Evolutionary conservation across 2,888 invertebrate genomes (phyloP).

Genomic region (Xanthia icteritia): DNA sequence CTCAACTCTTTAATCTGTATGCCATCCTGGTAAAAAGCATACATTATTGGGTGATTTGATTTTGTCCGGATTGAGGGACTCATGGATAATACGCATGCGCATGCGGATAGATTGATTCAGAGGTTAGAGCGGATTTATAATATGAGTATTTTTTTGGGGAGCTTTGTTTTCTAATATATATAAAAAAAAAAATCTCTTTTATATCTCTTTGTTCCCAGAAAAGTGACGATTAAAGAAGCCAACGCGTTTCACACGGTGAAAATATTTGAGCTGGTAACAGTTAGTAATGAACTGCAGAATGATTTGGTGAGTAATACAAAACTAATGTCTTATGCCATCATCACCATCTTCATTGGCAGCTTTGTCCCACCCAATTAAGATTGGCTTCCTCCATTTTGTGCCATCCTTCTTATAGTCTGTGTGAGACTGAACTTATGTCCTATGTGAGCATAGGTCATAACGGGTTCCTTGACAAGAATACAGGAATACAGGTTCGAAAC

Average conservation of each 20-base stretch:
- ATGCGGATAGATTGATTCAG: neutral
- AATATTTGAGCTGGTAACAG: slow-evolving; percentile 72
- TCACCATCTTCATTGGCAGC: neutral
- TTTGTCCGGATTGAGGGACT: neutral
- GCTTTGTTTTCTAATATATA: neutral
- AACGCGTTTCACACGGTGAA: slow-evolving; percentile 72
- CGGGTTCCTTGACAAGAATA: no score
- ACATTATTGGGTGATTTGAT: neutral
- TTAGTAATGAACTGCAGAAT: slow-evolving; percentile 64
- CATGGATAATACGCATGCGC: neutral
- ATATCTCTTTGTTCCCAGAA: slow-evolving; percentile 68
- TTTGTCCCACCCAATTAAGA: no score
- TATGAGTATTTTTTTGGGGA: neutral
- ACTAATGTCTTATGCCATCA: neutral
- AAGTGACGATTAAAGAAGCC: slow-evolving; percentile 74
- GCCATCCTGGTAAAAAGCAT: neutral
- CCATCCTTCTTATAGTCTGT: neutral
- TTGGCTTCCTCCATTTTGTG: neutral
- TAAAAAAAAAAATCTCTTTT: no score
- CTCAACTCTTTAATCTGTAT: neutral
- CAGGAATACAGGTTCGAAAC: no score
- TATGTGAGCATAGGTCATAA: no score
- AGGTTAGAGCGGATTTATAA: neutral
- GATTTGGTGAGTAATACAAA: slow-evolving; percentile 72
- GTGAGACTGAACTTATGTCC: neutral